These are phyloP conservation scores for Huso huso DNA, from an alignment of 2,797 vertebrate genomes.

Conservation along the genomic window DNA sequence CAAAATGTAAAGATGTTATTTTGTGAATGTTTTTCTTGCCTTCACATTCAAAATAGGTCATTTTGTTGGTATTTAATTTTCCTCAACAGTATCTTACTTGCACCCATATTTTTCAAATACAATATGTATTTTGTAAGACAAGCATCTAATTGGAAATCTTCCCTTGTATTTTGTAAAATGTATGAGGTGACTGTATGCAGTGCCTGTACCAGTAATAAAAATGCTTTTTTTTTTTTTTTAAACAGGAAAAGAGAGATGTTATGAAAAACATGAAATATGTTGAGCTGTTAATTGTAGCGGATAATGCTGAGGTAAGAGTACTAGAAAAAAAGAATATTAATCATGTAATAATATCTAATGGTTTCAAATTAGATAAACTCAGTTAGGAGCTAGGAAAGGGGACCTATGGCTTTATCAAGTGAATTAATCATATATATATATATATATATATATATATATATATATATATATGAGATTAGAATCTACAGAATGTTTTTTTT, in stretches of 20 bases:
- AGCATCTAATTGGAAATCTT: background rate
- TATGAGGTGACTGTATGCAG: background rate
- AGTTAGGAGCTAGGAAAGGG: background rate
- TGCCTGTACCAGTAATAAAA: background rate
- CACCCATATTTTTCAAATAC: no score
- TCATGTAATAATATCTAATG: background rate
- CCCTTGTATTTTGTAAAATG: background rate
- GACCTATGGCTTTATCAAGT: background rate
- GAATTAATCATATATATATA: conserved; percentile 2
- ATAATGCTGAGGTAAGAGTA: conserved; percentile 81
- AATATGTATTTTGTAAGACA: background rate
- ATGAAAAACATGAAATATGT: conserved; percentile 78
- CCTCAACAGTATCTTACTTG: no score
- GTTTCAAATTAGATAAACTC: background rate
- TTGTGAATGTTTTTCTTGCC: no score
- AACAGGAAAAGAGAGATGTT: conserved; percentile 74
- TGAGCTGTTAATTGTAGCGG: conserved; percentile 87
- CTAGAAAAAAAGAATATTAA: background rate
- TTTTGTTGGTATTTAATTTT: no score
- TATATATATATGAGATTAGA: background rate
- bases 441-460: conserved; percentile 13
- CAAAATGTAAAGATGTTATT: no score
- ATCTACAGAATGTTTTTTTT: conserved; percentile 13
- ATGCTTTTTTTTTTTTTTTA: background rate
- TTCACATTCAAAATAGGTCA: no score